Base-by-base conservation (phyloP, 2,888 invertebrate species). In the Stratiomys singularior region DNA sequence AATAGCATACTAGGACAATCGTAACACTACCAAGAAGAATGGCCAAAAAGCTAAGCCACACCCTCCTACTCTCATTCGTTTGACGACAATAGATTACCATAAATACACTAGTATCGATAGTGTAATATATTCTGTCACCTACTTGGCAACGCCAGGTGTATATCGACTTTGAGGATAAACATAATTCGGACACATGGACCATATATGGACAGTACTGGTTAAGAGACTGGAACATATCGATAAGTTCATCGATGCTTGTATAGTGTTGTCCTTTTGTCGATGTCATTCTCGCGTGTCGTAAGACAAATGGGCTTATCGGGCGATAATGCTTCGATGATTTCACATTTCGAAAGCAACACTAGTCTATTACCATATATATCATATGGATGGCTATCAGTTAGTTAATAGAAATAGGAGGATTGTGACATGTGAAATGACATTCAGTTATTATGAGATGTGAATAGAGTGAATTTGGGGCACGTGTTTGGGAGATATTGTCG, bases 281-380 rank as follows among this genome's bases (percentile, higher is more conserved):
- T 64, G 64, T 64, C n/a, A 23, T 28, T 11, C 28, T 64, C 64
- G 64, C 23, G 64, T 64, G 64, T 30, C 37, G 18, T 60, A 74
- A 74, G 74, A 74, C 74, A 60, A 47, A 74, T 74, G 74, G 58
- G 23, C 74, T 74, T 74, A 74, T 74, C 74, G 60, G 58, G 21
- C 60, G 74, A 74, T 74, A 74, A 74, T 74, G 74, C 74, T 74
- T 60, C 74, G 37, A 74, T 74, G 74, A 74, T 74, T 74, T 58
- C 60, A 11, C 44, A 58, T 72, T 58, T 69, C 69, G 23, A 46
- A 69, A 69, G 69, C 74, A 30, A 37, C 7, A 13, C 37, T 15
- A 28, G 7, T n/a, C 64, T 21, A 67, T 15, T 30, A 58, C 28
- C 72, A 44, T 27, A 30, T 74, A 74, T 74, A 58, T 37, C 58